Evolutionary conservation across 2,888 invertebrate genomes (phyloP), one percentile per base, ranked within the genome.

Genomic region (Hirtodrosophila trivittata): DNA sequence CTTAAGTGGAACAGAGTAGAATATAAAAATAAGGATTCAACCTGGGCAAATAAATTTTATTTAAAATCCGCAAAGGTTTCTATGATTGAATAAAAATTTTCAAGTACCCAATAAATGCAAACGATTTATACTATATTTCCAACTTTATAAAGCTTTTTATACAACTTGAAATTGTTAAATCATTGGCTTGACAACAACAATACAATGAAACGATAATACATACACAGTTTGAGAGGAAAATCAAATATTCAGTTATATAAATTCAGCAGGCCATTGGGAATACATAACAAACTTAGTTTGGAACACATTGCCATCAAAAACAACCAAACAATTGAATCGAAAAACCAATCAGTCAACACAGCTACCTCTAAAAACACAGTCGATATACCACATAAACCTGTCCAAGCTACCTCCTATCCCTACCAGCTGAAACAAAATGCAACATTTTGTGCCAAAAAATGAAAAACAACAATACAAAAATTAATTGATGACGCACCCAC

Each of bases 331-430:
- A 68, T 71, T 75, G 59, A 77, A 75, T 62, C 63, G 63, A 55
- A 77, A 81, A 78, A 78, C 60, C 78, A 82, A 78, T 78, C 78
- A 73, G 75, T 78, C 78, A 78, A 73, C 62, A 64, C 42, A 56
- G 56, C 49, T 51, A 70, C 50, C 66, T 51, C 49, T 46, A 41
- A 21, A 38, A 65, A 35, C 45, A 60, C 12, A 35, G 55, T 16
- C 42, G 28, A 54, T 62, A 49, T 38, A 42, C 54, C 54, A 28
- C 47, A 47, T 47, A 47, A 49, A 37, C 41, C 21, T 21, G 2
- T 16, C 5, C 43, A 9, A 37, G 41, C 26, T 4, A 37, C 25
- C 13, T 10, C 1, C 49, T 12, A 41, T n/a, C n/a, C 25, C 37
- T 12, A 43, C 38, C 10, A 43, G 38, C 45, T 32, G 35, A 26